These are phyloP conservation scores for Linnaemya vulpina DNA, from an alignment of 2,888 invertebrate genomes.

Conservation along the genomic window DNA sequence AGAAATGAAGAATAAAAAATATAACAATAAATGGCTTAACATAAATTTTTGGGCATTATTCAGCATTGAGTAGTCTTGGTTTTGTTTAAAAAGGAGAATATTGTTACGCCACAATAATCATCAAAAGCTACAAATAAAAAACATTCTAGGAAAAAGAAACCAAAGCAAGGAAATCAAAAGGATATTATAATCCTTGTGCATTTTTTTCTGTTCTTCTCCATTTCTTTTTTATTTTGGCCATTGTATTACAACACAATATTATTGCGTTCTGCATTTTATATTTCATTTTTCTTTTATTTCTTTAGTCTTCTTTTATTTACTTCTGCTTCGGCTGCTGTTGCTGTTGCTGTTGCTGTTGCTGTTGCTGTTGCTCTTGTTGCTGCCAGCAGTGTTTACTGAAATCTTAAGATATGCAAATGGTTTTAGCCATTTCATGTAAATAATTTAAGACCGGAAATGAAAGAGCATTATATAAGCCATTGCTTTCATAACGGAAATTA, in stretches of 20 bases:
- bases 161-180: slow-evolving; percentile 26
- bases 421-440: slow-evolving; percentile 46
- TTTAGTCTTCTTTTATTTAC: not conserved
- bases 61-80: not conserved
- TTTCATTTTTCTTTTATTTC: not conserved
- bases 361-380: slow-evolving; percentile 14
- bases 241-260: slow-evolving; percentile 17
- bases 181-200: slow-evolving; percentile 22
- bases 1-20: not conserved
- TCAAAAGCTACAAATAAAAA: not conserved
- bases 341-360: not conserved
- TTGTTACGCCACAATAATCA: slow-evolving; percentile 19
- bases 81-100: not conserved
- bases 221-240: too few species aligned
- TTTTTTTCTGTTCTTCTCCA: too few species aligned
- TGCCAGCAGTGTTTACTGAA: not conserved
- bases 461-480: slow-evolving; percentile 54
- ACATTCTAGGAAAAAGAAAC: not conserved
- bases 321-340: not conserved
- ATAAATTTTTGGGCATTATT: slow-evolving; percentile 39
- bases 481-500: slow-evolving; percentile 54
- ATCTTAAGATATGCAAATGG: slow-evolving; percentile 35
- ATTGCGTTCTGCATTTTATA: slow-evolving; percentile 15
- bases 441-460: slow-evolving; percentile 57
- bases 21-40: slow-evolving; percentile 59